A percentile compares a stretch with the other conserved stretches of the same genome.
These are phyloP conservation scores for Megalopta genalis DNA, from an alignment of 1,140 invertebrate genomes.

Conservation along the genomic window DNA sequence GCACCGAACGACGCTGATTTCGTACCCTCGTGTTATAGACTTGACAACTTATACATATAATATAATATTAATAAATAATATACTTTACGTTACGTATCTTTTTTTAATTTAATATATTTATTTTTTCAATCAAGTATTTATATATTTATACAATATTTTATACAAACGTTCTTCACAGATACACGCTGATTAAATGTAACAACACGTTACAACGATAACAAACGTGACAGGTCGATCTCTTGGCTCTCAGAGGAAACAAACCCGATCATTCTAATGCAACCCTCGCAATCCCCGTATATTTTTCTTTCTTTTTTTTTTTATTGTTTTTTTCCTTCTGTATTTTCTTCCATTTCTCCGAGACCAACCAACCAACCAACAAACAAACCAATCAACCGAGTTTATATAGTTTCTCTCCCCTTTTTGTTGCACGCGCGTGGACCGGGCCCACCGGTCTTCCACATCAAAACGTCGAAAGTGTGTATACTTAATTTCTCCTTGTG, in stretches of 20 bases:
- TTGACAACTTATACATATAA: conserved; percentile 58
- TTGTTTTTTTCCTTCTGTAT: conserved; percentile 15
- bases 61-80: conserved; percentile 66
- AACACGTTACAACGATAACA: conserved; percentile 48
- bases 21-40: conserved; percentile 58
- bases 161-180: conserved; percentile 73
- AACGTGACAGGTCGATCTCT: conserved; percentile 74
- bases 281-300: conserved; percentile 6
- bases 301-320: conserved; percentile 43
- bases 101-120: conserved; percentile 80
- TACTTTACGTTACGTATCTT: conserved; percentile 75
- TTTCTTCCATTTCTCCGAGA: conserved; percentile 42
- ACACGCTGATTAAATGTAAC: conserved; percentile 50
- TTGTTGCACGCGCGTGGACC: not conserved
- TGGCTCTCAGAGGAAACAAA: conserved; percentile 71
- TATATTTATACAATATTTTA: conserved; percentile 80
- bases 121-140: conserved; percentile 79
- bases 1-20: conserved; percentile 36
- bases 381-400: conserved; percentile 19
- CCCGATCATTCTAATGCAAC: conserved; percentile 53
- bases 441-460: not conserved
- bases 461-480: conserved; percentile 51
- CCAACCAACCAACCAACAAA: conserved; percentile 15
- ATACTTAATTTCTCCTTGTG: conserved; percentile 76
- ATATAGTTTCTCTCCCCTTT: conserved; percentile 46